phyloP scores from a whole-genome alignment of 35 echinoderm and acorn worm genomes.

The Holothuria glaberrima region DNA sequence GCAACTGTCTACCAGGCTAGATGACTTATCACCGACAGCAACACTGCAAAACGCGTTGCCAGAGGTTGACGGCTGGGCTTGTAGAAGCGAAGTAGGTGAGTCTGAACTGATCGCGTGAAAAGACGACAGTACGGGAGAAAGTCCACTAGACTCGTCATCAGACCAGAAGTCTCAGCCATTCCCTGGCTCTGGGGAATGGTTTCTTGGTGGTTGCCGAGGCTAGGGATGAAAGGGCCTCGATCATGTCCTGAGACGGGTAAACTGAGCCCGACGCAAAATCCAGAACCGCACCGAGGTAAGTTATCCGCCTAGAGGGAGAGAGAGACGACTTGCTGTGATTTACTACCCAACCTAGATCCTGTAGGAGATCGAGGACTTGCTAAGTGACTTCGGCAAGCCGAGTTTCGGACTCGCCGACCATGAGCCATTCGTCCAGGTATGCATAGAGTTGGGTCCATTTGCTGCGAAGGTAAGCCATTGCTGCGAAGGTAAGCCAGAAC shows the following conservation, averaged over 20 bases:
- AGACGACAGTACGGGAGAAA: neutral
- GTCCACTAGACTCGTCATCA: neutral
- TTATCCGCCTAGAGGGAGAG: neutral
- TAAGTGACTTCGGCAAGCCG: neutral
- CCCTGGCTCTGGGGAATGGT: neutral
- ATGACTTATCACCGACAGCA: neutral
- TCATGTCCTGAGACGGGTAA: neutral
- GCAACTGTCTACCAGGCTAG: neutral
- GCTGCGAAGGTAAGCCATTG: neutral
- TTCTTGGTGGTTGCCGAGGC: neutral
- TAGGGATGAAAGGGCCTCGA: neutral
- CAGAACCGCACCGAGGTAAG: neutral
- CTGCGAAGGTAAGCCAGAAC: neutral
- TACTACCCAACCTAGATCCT: neutral
- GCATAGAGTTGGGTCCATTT: neutral
- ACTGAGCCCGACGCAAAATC: neutral
- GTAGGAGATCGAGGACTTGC: neutral
- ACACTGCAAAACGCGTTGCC: neutral
- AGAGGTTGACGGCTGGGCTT: neutral
- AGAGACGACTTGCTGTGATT: neutral
- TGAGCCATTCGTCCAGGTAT: neutral
- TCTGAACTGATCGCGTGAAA: neutral
- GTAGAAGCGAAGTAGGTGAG: neutral
- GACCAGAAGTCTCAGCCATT: neutral
- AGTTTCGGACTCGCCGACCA: neutral